Evolutionary conservation across 1,140 invertebrate genomes (phyloP).

Genomic region (Apis florea): DNA sequence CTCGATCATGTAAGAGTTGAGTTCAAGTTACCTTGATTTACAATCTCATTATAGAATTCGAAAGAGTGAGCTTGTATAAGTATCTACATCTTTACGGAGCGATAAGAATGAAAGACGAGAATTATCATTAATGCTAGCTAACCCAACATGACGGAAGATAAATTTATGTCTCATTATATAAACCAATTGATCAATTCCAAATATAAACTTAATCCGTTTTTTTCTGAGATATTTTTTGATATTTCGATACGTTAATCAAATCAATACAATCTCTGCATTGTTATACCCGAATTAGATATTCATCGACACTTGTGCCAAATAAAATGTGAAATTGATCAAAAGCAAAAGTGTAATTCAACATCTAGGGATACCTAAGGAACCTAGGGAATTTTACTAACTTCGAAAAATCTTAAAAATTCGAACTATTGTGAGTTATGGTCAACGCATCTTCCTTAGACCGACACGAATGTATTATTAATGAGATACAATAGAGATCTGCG

Average conservation of each 20-base stretch:
- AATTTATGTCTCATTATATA: neutral
- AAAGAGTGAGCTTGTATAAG: neutral
- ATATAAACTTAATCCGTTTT: too few species aligned
- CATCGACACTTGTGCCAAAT: too few species aligned
- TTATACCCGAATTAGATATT: too few species aligned
- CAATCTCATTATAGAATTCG: neutral
- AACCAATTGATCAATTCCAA: neutral
- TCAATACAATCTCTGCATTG: too few species aligned
- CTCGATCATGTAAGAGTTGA: neutral
- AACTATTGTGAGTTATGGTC: neutral
- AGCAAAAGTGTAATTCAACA: too few species aligned
- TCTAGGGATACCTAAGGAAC: too few species aligned
- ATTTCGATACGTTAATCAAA: too few species aligned
- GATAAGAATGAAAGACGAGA: neutral
- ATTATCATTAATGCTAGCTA: neutral
- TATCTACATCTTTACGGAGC: neutral
- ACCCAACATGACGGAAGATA: neutral
- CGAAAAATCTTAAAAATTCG: too few species aligned
- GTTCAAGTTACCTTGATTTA: slow-evolving; percentile 6
- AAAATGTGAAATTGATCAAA: too few species aligned
- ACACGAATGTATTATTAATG: slow-evolving; percentile 56
- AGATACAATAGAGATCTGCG: slow-evolving; percentile 5
- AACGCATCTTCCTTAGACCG: neutral
- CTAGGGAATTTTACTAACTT: too few species aligned
- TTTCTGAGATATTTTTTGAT: too few species aligned